Evolutionary conservation across 1,140 invertebrate species (phyloP).

Genomic region (Aphaenogaster rudis): DNA sequence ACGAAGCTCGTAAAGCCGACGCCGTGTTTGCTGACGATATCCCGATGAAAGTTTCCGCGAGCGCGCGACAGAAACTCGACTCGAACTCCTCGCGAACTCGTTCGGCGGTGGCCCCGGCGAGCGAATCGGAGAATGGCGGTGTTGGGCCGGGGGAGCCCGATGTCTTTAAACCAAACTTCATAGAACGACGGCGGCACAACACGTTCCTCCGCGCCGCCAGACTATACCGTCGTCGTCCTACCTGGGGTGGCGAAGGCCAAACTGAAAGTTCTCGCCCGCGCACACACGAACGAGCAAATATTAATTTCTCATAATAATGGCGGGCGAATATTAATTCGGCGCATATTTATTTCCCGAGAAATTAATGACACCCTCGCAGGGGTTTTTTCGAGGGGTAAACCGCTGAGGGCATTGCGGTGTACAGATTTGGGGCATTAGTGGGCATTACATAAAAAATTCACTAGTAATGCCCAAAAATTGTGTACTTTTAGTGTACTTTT

Average conservation of each 20-base stretch:
- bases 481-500: too few relatives aligned
- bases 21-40: conserved; percentile 63
- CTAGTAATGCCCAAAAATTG: too few relatives aligned
- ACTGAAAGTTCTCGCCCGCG: conserved; percentile 21
- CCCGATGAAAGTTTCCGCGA: conserved; percentile 60
- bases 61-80: conserved; percentile 59
- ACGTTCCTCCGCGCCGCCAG: conserved; percentile 29
- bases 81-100: conserved; percentile 56
- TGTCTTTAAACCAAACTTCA: conserved; percentile 62
- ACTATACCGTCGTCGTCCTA: conserved; percentile 39
- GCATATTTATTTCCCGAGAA: background rate
- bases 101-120: conserved; percentile 32
- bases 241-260: conserved; percentile 23
- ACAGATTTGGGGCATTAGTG: too few relatives aligned
- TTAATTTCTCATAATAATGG: conserved; percentile 8
- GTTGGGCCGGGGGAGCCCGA: conserved; percentile 26
- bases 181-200: conserved; percentile 52
- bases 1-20: conserved; percentile 57
- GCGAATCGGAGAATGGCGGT: conserved; percentile 52
- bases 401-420: too few relatives aligned
- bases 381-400: too few relatives aligned
- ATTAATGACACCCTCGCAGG: too few relatives aligned
- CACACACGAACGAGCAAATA: conserved; percentile 32
- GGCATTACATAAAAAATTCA: too few relatives aligned
- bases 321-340: conserved; percentile 6